Evolutionary conservation across 2,113 vertebrate genomes (phyloP), one percentile per base, ranked within the genome.

Genomic region (Chrysochloris asiatica): DNA sequence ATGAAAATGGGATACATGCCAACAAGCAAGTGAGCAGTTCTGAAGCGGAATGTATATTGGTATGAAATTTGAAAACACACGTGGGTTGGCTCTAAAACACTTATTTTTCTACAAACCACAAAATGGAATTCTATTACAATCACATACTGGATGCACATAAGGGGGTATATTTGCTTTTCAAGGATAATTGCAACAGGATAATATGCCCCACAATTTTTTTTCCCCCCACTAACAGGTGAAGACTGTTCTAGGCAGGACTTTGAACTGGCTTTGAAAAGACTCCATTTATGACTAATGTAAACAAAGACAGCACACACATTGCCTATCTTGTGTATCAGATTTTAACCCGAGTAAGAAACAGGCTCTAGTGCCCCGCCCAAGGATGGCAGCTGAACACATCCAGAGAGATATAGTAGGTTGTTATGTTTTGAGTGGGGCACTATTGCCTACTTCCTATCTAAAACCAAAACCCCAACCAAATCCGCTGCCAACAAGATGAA

Each of bases 121-220:
- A 84, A 96, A 96, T 96, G 87, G 92, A 96, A 96, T 96, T 96
- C 86, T 96, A 86, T 96, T 92, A 95, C 86, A 75, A 90, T 96
- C 93, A 90, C 92, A 94, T 48, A 80, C 91, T 56, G 50, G 48
- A 92, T 95, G 88, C 84, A 78, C 95, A 92, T 91, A 95, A 96
- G 95, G 91, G 95, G 86, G 48, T 95, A 43, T 92, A 93, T 96
- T 96, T 96, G 96, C 85, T 93, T 81, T 93, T 96, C 94, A 52
- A 95, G 43, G 87, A 95, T 97, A 95, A 97, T 96, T 96, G 91
- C 94, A 93, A 92, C 56, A 90, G 88, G 96, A 95, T 96, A 93
- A 96, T 96, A 81, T 90, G 86, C 56, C 0, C 86, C 94, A 85
- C 93, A 97, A 94, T 95, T 90, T 94, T 90, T 88, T 77, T 92